phyloP scores from a whole-genome alignment of 2,113 vertebrate genomes.

The Micronisus gabar region DNA sequence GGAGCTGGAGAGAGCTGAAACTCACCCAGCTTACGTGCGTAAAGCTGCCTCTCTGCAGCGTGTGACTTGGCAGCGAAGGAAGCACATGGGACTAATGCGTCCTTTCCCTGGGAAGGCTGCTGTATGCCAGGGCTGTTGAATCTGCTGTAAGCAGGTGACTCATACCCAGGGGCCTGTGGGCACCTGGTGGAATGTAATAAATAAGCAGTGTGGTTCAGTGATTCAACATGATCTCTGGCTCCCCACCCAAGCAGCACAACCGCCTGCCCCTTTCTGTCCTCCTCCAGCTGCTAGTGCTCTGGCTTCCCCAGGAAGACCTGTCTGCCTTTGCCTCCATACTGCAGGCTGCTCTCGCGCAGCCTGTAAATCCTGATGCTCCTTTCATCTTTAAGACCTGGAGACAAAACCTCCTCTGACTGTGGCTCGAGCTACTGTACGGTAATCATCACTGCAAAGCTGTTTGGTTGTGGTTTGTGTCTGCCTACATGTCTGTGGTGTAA shows the following conservation, averaged over 20 bases:
- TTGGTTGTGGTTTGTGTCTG: not conserved
- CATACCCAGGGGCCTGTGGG: not conserved
- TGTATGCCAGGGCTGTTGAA: not conserved
- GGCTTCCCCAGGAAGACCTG: not conserved
- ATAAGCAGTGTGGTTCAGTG: not conserved
- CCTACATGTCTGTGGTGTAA: not conserved
- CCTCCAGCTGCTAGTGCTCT: not conserved
- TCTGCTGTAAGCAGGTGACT: conserved; percentile 48
- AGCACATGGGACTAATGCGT: not conserved
- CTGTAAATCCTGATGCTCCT: not conserved
- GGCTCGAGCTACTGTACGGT: not conserved
- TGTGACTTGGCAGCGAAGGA: conserved; percentile 32
- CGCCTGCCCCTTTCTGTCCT: not conserved
- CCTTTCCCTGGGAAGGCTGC: conserved; percentile 19
- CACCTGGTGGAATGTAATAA: conserved; percentile 17
- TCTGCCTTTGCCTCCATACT: not conserved
- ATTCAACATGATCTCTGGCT: not conserved
- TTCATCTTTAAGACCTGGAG: not conserved
- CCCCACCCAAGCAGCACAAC: not conserved
- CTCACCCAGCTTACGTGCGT: not conserved
- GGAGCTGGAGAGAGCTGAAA: not conserved
- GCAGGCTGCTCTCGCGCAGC: not conserved
- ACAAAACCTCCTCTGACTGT: not conserved
- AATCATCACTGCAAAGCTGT: not conserved
- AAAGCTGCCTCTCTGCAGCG: not conserved